Percentiles rank a stretch among this genome's conserved stretches.
Evolutionary conservation across 1,140 invertebrate species (phyloP).

Genomic region (Cardiocondyla obscurior): DNA sequence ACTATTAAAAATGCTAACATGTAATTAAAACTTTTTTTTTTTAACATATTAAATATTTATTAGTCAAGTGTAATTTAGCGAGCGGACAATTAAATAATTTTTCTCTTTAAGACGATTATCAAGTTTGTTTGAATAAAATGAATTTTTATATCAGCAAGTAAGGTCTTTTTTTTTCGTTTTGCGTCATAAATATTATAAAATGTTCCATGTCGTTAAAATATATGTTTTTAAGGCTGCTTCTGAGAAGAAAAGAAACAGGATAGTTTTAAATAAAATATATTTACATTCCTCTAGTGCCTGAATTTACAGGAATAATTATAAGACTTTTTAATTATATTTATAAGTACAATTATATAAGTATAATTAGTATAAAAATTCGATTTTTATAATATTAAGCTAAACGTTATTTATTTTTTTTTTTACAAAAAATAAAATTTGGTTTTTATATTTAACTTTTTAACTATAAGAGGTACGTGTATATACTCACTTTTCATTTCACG

Average conservation of each 20-base stretch:
- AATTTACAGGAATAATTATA: not conserved
- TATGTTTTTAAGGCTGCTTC: not conserved
- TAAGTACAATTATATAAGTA: too few species aligned
- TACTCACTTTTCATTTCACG: conserved; percentile 88
- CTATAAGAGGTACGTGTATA: too few species aligned
- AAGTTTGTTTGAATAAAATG: not conserved
- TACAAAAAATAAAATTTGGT: too few species aligned
- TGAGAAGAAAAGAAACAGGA: too few species aligned
- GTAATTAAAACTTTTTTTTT: not conserved
- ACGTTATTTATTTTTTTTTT: too few species aligned
- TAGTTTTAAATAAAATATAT: not conserved
- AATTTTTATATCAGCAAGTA: not conserved
- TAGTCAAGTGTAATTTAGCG: not conserved
- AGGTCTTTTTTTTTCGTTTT: not conserved
- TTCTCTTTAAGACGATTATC: not conserved
- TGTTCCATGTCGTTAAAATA: not conserved
- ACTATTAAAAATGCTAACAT: not conserved
- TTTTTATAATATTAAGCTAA: too few species aligned
- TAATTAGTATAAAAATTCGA: too few species aligned
- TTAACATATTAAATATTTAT: not conserved
- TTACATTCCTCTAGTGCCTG: not conserved
- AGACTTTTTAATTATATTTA: not conserved
- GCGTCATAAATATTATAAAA: not conserved
- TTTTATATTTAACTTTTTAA: too few species aligned
- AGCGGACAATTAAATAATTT: not conserved